These are phyloP conservation scores for Serinus canaria DNA, from an alignment of 2,113 vertebrate genomes.

Conservation along the genomic window DNA sequence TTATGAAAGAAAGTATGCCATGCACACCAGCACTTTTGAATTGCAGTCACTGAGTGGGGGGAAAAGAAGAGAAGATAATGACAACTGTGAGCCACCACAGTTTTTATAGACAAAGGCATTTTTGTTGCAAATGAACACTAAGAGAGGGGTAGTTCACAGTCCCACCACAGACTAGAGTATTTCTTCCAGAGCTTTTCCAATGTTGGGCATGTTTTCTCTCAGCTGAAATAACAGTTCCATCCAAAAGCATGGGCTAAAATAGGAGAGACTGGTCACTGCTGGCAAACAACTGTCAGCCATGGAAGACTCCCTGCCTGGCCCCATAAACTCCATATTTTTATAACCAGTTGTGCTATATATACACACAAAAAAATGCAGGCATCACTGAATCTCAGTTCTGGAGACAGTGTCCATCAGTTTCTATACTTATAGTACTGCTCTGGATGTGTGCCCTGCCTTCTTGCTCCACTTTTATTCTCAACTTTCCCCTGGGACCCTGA, in stretches of 20 bases:
- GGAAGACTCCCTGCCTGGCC: not conserved
- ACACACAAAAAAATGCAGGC: not conserved
- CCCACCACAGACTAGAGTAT: not conserved
- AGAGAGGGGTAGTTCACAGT: not conserved
- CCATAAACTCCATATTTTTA: not conserved
- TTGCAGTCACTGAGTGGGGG: not conserved
- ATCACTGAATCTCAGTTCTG: not conserved
- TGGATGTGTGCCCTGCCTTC: not conserved
- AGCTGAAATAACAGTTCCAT: constrained; percentile 4
- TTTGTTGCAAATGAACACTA: not conserved
- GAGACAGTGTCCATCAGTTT: not conserved
- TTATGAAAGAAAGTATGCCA: not conserved
- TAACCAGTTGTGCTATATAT: not conserved
- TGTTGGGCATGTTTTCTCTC: not conserved
- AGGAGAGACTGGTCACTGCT: not conserved
- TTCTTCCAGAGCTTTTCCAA: not conserved
- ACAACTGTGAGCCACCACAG: not conserved
- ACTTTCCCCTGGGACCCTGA: not conserved
- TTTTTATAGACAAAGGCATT: not conserved
- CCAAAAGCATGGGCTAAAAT: constrained; percentile 24
- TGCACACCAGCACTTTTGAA: not conserved
- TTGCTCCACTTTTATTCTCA: not conserved
- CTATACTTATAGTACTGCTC: not conserved
- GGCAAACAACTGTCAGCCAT: not conserved
- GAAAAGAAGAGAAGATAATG: not conserved